Evolutionary conservation across 92 coral and sea anemone species (phyloP).

Genomic region (Anthopleura xanthogrammica): DNA sequence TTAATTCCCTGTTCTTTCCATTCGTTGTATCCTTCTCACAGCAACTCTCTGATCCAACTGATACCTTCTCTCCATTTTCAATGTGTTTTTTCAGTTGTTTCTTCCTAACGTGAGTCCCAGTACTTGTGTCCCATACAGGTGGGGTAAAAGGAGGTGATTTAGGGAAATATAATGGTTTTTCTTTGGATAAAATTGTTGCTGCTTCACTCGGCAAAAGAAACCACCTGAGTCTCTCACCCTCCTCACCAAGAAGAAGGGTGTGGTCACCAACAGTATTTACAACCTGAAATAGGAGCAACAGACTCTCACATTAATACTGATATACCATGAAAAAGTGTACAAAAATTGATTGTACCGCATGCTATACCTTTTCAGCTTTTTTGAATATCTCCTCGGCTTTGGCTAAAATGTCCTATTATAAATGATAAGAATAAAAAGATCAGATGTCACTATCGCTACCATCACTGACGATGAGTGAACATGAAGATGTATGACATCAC

Average conservation of each 20-base stretch:
- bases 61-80: not conserved
- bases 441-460: not conserved
- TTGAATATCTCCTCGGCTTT: conserved; percentile 56
- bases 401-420: conserved; percentile 58
- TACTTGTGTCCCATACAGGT: conserved; percentile 37
- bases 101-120: not conserved
- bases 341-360: not conserved
- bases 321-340: too few species aligned
- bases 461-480: not conserved
- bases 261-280: conserved; percentile 71
- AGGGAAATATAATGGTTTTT: conserved; percentile 58
- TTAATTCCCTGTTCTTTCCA: not conserved
- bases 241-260: conserved; percentile 77
- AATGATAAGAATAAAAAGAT: not conserved
- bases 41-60: not conserved
- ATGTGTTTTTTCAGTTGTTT: not conserved
- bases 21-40: not conserved
- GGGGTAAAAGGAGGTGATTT: conserved; percentile 80
- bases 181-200: conserved; percentile 57
- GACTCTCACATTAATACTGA: too few species aligned
- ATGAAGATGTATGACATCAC: conserved; percentile 20
- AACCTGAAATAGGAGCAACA: conserved; percentile 37
- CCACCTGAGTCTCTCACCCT: conserved; percentile 86
- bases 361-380: conserved; percentile 39
- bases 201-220: conserved; percentile 96